Conservation (phyloP, 2,797 vertebrate genomes). For the Dendrocincla fuliginosa region DNA sequence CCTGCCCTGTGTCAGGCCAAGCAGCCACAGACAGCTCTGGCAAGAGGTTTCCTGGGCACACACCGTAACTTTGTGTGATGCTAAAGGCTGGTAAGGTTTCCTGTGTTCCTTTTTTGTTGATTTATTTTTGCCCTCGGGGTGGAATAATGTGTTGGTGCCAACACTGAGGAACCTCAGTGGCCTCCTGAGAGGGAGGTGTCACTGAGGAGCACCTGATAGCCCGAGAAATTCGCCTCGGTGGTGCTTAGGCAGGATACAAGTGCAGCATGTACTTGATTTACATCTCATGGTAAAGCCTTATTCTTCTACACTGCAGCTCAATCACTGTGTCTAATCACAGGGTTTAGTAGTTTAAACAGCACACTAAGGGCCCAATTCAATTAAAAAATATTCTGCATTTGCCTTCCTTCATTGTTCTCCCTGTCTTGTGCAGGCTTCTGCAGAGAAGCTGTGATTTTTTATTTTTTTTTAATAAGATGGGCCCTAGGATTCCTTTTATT, state of each 20-base stretch:
- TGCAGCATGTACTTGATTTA: slow-evolving; percentile 4
- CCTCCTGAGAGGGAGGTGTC: not conserved
- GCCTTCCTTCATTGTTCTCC: not conserved
- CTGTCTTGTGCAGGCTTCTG: not conserved
- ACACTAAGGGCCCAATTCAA: slow-evolving; percentile 47
- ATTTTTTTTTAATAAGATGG: not conserved
- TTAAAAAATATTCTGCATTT: slow-evolving; percentile 45
- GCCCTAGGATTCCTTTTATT: not conserved
- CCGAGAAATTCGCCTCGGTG: not conserved
- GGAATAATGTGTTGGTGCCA: not conserved
- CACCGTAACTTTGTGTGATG: rapidly evolving
- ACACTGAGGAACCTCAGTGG: not conserved
- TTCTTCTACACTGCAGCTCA: not conserved
- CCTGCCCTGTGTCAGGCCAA: not conserved
- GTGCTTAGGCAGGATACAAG: not conserved
- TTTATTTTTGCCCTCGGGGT: not conserved
- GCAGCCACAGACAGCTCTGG: not conserved
- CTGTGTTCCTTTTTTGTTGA: not conserved
- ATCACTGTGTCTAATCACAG: slow-evolving; percentile 42
- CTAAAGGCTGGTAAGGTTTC: not conserved
- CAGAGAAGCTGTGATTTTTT: not conserved
- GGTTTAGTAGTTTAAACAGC: slow-evolving; percentile 43
- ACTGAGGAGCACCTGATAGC: not conserved
- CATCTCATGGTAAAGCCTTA: not conserved
- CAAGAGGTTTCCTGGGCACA: not conserved